phyloP scores from a whole-genome alignment of 1,140 invertebrate species.

The Drosophila orosa region DNA sequence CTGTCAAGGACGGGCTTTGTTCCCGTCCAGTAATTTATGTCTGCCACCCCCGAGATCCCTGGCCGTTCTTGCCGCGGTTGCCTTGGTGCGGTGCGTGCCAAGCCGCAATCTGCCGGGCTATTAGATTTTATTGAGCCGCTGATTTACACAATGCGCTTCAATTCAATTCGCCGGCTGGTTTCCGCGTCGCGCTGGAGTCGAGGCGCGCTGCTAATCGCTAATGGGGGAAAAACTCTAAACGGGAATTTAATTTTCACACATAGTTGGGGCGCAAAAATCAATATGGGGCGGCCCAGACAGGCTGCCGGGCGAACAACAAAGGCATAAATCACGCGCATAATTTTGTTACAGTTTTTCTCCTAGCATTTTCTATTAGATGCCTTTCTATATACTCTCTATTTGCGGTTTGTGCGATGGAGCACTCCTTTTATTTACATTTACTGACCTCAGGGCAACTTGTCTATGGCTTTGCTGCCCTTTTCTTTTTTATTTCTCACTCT shows the following conservation, averaged over 20 bases:
- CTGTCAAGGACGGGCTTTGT: slow-evolving; percentile 66
- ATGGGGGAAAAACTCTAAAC: slow-evolving; percentile 51
- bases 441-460: slow-evolving; percentile 52
- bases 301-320: slow-evolving; percentile 44
- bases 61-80: slow-evolving; percentile 10
- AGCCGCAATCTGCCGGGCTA: slow-evolving; percentile 74
- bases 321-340: slow-evolving; percentile 71
- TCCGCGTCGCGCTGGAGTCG: neutral
- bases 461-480: slow-evolving; percentile 6
- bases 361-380: slow-evolving; percentile 48
- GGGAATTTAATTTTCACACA: slow-evolving; percentile 80
- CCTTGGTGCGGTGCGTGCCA: slow-evolving; percentile 64
- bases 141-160: slow-evolving; percentile 77
- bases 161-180: slow-evolving; percentile 63
- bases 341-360: slow-evolving; percentile 48
- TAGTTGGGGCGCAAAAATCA: slow-evolving; percentile 59
- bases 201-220: slow-evolving; percentile 46
- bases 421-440: slow-evolving; percentile 66
- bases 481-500: neutral
- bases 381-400: slow-evolving; percentile 1
- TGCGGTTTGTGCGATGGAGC: slow-evolving; percentile 5
- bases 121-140: slow-evolving; percentile 82
- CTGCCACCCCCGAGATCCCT: slow-evolving; percentile 11
- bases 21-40: slow-evolving; percentile 63
- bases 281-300: slow-evolving; percentile 38